Conservation (phyloP, 2,113 vertebrate species). For the Vidua macroura region DNA sequence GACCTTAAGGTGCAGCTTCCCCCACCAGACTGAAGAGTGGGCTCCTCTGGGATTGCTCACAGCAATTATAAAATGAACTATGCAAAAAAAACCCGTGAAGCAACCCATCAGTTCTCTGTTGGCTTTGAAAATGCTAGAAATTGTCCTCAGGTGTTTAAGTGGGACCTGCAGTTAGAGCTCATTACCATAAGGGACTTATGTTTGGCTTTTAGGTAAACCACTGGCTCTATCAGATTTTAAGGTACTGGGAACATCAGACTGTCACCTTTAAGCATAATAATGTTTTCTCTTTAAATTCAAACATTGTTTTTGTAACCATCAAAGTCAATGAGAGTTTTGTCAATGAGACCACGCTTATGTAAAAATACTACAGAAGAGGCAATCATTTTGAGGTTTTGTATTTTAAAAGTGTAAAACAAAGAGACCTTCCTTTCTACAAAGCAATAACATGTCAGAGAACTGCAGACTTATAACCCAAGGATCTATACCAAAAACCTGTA, state of each 20-base stretch:
- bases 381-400: neutral
- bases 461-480: neutral
- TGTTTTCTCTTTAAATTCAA: neutral
- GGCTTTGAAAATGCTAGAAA: neutral
- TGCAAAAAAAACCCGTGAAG: neutral
- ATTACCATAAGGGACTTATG: fast-evolving
- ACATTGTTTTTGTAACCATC: neutral
- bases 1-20: neutral
- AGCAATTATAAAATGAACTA: neutral
- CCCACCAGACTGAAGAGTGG: neutral
- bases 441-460: neutral
- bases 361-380: neutral
- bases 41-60: neutral
- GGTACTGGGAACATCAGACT: neutral
- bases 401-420: slow-evolving; percentile 14
- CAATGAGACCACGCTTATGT: neutral
- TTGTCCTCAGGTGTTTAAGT: neutral
- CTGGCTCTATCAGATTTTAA: neutral
- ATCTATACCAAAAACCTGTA: slow-evolving; percentile 48
- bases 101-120: neutral
- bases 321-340: neutral
- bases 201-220: neutral
- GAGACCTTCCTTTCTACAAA: slow-evolving; percentile 2
- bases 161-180: neutral
- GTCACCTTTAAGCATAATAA: neutral